phyloP scores from a whole-genome alignment of 2,888 invertebrate genomes.

The Pedicia rivosa region DNA sequence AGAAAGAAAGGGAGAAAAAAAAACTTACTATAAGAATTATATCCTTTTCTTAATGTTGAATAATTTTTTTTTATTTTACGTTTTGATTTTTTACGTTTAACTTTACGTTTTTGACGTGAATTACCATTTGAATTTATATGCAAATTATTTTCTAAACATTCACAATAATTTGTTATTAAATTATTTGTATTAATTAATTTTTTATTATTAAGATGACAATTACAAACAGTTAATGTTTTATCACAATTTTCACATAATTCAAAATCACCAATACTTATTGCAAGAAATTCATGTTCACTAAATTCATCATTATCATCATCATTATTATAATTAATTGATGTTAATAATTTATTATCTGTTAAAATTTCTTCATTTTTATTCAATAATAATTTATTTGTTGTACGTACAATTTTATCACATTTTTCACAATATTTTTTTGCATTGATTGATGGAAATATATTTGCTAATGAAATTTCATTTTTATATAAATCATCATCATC shows the following conservation, averaged over 20 bases:
- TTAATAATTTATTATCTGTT: no score
- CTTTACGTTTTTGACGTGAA: slow-evolving; percentile 16
- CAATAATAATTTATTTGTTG: no score
- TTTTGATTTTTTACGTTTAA: background rate
- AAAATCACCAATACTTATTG: slow-evolving; percentile 12
- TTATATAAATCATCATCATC: background rate
- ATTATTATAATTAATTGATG: slow-evolving; percentile 18
- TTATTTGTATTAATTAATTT: background rate
- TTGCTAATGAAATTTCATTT: slow-evolving; percentile 15
- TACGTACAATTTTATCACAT: background rate
- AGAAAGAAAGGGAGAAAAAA: no score
- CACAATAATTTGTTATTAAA: no score
- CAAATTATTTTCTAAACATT: background rate
- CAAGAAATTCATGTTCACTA: slow-evolving; percentile 17
- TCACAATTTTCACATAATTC: slow-evolving; percentile 18
- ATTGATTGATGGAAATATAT: slow-evolving; percentile 15
- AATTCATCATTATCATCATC: slow-evolving; percentile 13
- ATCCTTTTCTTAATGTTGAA: slow-evolving; percentile 16
- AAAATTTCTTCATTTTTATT: no score
- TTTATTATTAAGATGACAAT: slow-evolving; percentile 13
- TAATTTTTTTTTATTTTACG: slow-evolving; percentile 17
- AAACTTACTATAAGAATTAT: slow-evolving; percentile 14
- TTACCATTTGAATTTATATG: no score
- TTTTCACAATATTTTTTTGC: background rate
- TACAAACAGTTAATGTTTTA: slow-evolving; percentile 15